Conservation (phyloP, 2,888 invertebrate species). For the Lamellibrachia columna region DNA sequence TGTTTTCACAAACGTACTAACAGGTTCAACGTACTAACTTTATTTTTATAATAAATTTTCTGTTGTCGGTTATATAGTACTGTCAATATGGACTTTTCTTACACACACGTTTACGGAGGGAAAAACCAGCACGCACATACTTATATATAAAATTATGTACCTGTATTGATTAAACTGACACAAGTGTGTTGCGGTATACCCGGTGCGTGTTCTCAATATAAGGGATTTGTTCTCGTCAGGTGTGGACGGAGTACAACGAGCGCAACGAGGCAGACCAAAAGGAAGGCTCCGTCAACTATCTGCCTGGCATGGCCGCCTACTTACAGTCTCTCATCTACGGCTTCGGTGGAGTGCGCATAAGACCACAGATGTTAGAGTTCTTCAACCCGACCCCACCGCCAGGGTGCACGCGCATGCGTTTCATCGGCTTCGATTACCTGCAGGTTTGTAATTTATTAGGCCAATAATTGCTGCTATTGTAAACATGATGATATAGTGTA, state of each 20-base stretch:
- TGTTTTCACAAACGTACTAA: no score
- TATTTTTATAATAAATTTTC: no score
- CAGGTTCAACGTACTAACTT: no score
- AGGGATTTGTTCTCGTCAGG: conserved; percentile 29
- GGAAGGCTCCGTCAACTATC: conserved; percentile 42
- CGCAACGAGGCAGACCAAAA: conserved; percentile 32
- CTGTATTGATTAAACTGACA: no score
- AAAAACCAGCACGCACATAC: no score
- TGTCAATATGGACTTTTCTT: no score
- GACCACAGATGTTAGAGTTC: conserved; percentile 46
- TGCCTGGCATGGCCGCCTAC: conserved; percentile 47
- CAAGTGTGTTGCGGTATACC: no score
- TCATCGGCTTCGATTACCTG: conserved; percentile 41
- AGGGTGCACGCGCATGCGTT: conserved; percentile 32
- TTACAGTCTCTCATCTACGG: conserved; percentile 47
- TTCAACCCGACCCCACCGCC: conserved; percentile 45
- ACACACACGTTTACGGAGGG: no score
- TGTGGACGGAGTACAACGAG: conserved; percentile 47
- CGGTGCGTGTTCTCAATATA: no score
- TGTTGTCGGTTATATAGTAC: no score
- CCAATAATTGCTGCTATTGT: not conserved
- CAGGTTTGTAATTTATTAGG: not conserved
- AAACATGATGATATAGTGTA: not conserved
- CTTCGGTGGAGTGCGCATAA: conserved; percentile 44
- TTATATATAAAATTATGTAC: no score